Base-by-base conservation (phyloP, 2,113 vertebrate genomes). In the Amphiprion ocellaris region DNA sequence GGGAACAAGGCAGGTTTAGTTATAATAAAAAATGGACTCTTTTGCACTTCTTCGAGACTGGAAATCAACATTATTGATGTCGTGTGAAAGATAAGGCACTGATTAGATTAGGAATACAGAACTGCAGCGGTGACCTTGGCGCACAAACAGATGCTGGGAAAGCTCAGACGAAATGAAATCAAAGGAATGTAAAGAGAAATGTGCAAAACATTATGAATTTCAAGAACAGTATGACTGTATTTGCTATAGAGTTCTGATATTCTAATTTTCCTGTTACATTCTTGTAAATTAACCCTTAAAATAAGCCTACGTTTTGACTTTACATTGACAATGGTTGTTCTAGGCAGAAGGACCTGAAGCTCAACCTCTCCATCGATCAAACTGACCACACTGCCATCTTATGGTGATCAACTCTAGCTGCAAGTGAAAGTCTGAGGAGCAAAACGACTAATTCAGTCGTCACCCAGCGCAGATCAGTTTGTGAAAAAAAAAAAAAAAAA, bases 341-440 rank as follows among this genome's bases (percentile, higher is more conserved):
- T 10, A 3, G 3, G 5, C 10, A 5, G 16, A n/a, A 46, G 19
- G 24, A 14, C 28, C 37, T 56, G 55, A 60, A 58, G 23, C 11
- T 21, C 10, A 21, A 61, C 28, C 54, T 24, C 15, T 39, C 53
- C 23, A 65, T 63, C 5, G 6, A 74, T 77, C n/a, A 65, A 76
- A 74, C 69, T 81, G 73, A 82, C 72, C 73, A 82, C 76, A 83
- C 84, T 89, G 91, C 90, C 92, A 79, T 75, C 93, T 84, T 19
- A 65, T 88, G 94, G 90, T 33, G 44, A 60, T 37, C 24, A 2
- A 2, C 16, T 70, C 4, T 17, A 71, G 64, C 15, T 92, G 50
- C 87, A 86, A 21, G 56, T n/a, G n/a, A 33, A 63, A n/a, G 9
- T 52, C 10, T 47, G 21, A 50, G 69, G 64, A 61, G 44, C 21